These are phyloP conservation scores for Steatocranus sp. DNA, from an alignment of 2,797 vertebrate species.

Conservation along the genomic window DNA sequence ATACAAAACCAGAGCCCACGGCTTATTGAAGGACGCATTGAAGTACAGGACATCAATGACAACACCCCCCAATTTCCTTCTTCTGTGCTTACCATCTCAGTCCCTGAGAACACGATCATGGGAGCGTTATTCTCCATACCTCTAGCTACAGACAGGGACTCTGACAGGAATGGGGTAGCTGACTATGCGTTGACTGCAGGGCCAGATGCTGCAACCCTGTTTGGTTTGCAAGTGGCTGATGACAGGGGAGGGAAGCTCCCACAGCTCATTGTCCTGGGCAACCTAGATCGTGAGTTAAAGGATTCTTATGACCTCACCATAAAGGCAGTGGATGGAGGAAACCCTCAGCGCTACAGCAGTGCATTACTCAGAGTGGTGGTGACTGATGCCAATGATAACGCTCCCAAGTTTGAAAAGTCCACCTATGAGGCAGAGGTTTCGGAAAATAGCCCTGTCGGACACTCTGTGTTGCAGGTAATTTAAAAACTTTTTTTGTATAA, in stretches of 20 bases:
- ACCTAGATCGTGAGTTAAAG: slow-evolving; percentile 91
- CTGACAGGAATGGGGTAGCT: slow-evolving; percentile 89
- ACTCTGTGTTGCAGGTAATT: slow-evolving; percentile 94
- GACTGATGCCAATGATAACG: slow-evolving; percentile 93
- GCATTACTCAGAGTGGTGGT: slow-evolving; percentile 93
- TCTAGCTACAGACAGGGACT: slow-evolving; percentile 90
- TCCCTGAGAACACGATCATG: slow-evolving; percentile 93
- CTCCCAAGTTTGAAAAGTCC: slow-evolving; percentile 92
- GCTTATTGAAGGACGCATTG: slow-evolving; percentile 94
- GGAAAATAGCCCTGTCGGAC: slow-evolving; percentile 93
- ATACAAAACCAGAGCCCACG: slow-evolving; percentile 87
- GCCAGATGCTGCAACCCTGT: slow-evolving; percentile 88
- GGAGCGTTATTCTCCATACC: slow-evolving; percentile 92
- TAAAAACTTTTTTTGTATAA: neutral
- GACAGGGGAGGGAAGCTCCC: slow-evolving; percentile 95
- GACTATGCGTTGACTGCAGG: slow-evolving; percentile 90
- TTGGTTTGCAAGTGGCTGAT: slow-evolving; percentile 94
- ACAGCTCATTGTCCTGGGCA: slow-evolving; percentile 95
- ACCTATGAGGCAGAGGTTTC: slow-evolving; percentile 90
- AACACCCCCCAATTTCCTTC: slow-evolving; percentile 98
- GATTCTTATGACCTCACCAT: slow-evolving; percentile 98
- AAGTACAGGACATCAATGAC: slow-evolving; percentile 97
- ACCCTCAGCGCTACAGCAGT: slow-evolving; percentile 89
- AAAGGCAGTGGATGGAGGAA: slow-evolving; percentile 95
- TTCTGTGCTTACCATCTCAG: slow-evolving; percentile 90